These are phyloP conservation scores for Avahi laniger DNA, from an alignment of 2,797 vertebrate species.

Conservation along the genomic window DNA sequence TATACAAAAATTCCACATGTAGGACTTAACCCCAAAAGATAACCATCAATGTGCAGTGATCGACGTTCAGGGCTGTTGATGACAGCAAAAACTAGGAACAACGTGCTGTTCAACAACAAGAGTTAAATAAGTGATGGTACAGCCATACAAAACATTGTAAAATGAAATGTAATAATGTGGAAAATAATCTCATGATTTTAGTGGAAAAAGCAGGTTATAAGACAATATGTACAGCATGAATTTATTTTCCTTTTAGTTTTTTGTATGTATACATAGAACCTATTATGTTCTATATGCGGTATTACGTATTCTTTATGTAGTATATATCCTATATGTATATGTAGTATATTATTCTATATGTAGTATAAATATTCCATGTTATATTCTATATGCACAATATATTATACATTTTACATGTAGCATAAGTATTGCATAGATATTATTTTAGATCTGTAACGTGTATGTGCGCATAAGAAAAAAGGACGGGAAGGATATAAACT, in stretches of 20 bases:
- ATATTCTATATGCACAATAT: neutral
- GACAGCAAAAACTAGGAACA: constrained; percentile 19
- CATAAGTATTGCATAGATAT: neutral
- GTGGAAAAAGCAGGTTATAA: neutral
- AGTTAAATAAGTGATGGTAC: neutral
- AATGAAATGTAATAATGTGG: neutral
- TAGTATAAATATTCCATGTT: neutral
- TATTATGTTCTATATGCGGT: neutral
- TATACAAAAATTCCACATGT: neutral
- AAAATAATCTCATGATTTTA: neutral
- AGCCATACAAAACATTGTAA: neutral
- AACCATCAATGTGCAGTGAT: neutral
- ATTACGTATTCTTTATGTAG: neutral
- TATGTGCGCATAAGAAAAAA: neutral
- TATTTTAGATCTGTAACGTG: neutral
- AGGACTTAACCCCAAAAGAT: neutral
- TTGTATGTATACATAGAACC: neutral
- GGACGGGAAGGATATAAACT: neutral
- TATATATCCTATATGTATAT: neutral
- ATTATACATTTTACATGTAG: neutral
- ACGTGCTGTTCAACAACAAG: neutral
- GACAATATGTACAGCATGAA: neutral
- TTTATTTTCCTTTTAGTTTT: neutral
- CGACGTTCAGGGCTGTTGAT: neutral
- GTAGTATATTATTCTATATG: neutral